These are phyloP conservation scores for Sympetrum striolatum DNA, from an alignment of 2,888 invertebrate species.

Conservation along the genomic window DNA sequence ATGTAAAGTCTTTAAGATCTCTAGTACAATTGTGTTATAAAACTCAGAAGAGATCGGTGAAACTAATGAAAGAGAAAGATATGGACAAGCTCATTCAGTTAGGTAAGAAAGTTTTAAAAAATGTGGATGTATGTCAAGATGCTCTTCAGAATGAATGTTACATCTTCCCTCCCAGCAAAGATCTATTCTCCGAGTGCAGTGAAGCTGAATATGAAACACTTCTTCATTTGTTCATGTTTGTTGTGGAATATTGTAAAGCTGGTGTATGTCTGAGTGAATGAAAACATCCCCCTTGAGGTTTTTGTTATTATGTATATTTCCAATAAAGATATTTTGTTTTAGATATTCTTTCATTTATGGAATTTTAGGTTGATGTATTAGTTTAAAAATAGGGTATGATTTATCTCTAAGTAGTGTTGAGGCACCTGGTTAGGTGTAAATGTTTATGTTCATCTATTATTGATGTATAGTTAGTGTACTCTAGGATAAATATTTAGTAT, in stretches of 20 bases:
- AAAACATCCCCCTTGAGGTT: neutral
- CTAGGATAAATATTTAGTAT: too few relatives aligned
- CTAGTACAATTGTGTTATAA: neutral
- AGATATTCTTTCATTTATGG: too few relatives aligned
- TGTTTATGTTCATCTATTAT: too few relatives aligned
- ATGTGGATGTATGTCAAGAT: slow-evolving; percentile 27
- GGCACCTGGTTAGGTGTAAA: too few relatives aligned
- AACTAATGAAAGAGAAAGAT: neutral
- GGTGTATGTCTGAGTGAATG: neutral
- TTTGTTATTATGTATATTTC: neutral
- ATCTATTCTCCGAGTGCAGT: neutral
- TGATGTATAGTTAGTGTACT: too few relatives aligned
- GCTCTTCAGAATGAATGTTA: neutral
- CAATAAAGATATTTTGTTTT: neutral
- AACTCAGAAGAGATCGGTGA: neutral
- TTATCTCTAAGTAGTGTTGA: too few relatives aligned
- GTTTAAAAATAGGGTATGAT: too few relatives aligned
- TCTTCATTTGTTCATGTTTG: neutral
- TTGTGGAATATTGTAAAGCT: neutral
- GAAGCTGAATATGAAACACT: neutral
- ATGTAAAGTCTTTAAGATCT: neutral
- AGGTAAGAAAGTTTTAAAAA: slow-evolving; percentile 3
- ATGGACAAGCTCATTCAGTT: neutral
- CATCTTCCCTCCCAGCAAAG: neutral
- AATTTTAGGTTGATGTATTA: too few relatives aligned